Evolutionary conservation across 2,888 invertebrate species (phyloP).

Genomic region (Norana najaformis): DNA sequence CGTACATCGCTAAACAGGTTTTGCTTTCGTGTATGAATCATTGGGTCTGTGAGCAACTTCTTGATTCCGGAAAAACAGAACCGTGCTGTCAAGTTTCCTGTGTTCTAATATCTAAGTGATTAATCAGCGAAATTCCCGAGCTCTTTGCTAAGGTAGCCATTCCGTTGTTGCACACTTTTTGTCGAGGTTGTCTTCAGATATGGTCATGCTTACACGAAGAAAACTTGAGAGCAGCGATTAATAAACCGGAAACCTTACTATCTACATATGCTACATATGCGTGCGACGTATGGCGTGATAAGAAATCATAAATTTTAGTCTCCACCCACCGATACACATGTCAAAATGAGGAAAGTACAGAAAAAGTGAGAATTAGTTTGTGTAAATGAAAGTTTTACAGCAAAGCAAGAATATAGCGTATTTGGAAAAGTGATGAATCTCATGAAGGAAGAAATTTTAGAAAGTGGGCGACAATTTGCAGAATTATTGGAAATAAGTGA

Average conservation of each 20-base stretch:
- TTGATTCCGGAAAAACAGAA: neutral
- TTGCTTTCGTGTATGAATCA: neutral
- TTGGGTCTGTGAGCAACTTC: neutral
- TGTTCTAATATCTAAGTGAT: neutral
- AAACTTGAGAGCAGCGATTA: no score
- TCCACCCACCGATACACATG: no score
- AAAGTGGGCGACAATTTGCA: neutral
- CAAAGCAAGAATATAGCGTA: neutral
- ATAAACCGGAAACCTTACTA: no score
- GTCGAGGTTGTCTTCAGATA: neutral
- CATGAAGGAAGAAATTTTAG: neutral
- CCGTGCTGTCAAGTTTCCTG: neutral
- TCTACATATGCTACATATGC: no score
- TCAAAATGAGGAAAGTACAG: no score
- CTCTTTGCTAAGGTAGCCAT: neutral
- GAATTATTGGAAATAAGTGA: neutral
- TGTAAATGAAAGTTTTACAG: neutral
- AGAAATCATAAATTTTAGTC: no score
- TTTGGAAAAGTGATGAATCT: neutral
- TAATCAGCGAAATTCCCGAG: neutral
- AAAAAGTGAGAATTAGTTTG: no score
- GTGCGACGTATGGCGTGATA: no score
- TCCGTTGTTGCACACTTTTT: neutral
- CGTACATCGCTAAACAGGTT: neutral
- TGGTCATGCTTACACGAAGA: no score